Base-by-base conservation (phyloP, 2,113 vertebrate species). In the Rhea americana region DNA sequence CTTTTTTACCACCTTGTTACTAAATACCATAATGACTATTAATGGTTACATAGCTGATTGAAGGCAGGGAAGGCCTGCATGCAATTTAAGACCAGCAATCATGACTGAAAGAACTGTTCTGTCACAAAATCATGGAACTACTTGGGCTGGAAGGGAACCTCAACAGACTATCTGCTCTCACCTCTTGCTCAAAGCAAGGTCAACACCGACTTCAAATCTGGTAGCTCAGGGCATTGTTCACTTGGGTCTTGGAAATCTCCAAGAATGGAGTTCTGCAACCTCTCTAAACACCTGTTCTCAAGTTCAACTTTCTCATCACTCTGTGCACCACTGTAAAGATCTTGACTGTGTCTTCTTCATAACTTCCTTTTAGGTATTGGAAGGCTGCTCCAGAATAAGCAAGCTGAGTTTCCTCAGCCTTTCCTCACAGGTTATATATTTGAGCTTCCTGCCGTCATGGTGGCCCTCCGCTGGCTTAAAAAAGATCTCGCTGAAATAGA, bases 121-220 rank as follows among this genome's bases (percentile, higher is more conserved):
- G 13, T 13, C 35, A 61, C 8, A 63, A 53, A 82, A 87, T 3
- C 30, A 1, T 58, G 77, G 25, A 78, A 66, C 75, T 67, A 58
- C 30, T 70, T 89, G 11, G 24, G 9, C 61, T 66, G 39, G 35
- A 50, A 70, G 18, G 32, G 13, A 56, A 13, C 68, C 26, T 70
- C 61, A 62, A 70, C 28, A 82, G 24, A 28, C 32, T 65, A n/a
- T 45, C 35, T 48, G 43, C 7, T 20, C 16, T 32, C 85, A 3
- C 4, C 24, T 80, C 22, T 26, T 11, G 2, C 13, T 13, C 16
- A 62, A 74, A 85, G 45, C 12, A 66, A 1, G 0, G 0, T 62
- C 39, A 63, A 43, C 24, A 63, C 7, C 26, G 70, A 50, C 48
- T 56, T 63, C 16, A 43, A 50, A 70, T 56, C 15, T 43, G 13